Conservation (phyloP, 2,113 vertebrate genomes). For the Pelobates fuscus region DNA sequence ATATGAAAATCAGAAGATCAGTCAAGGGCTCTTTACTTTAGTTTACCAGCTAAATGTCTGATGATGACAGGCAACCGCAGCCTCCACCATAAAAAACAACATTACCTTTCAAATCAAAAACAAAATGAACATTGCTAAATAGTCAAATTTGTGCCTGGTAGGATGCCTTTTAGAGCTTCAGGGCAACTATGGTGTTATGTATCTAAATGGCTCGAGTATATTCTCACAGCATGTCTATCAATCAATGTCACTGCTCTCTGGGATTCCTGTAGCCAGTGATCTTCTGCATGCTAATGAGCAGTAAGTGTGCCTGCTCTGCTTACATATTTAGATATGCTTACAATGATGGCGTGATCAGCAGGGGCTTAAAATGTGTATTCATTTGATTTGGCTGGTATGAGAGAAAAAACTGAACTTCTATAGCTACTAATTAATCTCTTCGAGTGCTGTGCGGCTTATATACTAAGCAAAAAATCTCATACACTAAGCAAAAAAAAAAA, state of each 20-base stretch:
- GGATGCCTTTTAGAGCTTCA: constrained; percentile 44
- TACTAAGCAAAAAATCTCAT: too few relatives aligned
- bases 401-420: too few relatives aligned
- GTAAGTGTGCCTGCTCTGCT: constrained; percentile 58
- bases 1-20: neutral
- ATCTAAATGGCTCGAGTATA: constrained; percentile 53
- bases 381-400: constrained; percentile 41
- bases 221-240: constrained; percentile 58
- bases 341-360: constrained; percentile 42
- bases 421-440: too few relatives aligned
- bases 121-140: constrained; percentile 54
- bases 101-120: constrained; percentile 68
- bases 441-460: too few relatives aligned
- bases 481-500: too few relatives aligned
- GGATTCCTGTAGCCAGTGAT: constrained; percentile 54
- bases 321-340: constrained; percentile 57
- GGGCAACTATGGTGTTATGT: constrained; percentile 47
- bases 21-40: too few relatives aligned
- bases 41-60: too few relatives aligned
- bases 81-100: neutral
- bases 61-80: too few relatives aligned
- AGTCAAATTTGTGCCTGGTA: constrained; percentile 56
- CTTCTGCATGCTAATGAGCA: constrained; percentile 66
- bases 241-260: constrained; percentile 63
- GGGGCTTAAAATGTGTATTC: constrained; percentile 43